phyloP scores from a whole-genome alignment of 2,888 invertebrate genomes.

The Anaspis maculata region DNA sequence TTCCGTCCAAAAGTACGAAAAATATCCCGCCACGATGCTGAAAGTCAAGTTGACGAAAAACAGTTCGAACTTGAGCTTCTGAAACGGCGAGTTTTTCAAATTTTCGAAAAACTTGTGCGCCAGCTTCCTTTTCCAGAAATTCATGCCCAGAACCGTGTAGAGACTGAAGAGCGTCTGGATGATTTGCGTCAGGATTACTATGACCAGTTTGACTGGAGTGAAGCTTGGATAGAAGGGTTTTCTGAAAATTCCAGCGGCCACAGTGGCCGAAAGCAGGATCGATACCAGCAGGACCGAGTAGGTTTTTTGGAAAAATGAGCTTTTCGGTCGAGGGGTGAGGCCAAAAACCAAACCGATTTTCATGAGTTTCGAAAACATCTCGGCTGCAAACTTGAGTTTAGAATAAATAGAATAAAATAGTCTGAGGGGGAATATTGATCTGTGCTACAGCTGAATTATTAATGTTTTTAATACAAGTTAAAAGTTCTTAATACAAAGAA shows the following conservation, averaged over 20 bases:
- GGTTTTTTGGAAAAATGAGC: no score
- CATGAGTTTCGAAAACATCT: no score
- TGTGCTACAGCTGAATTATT: no score
- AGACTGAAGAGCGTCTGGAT: slow-evolving; percentile 4
- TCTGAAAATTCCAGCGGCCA: slow-evolving; percentile 3
- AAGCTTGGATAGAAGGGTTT: slow-evolving; percentile 4
- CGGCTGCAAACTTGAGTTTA: no score
- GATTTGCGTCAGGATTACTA: slow-evolving; percentile 3
- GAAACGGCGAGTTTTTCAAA: neutral
- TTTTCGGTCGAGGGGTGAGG: no score
- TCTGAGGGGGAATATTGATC: no score
- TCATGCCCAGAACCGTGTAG: slow-evolving; percentile 6
- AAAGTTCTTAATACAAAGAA: no score
- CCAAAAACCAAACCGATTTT: no score
- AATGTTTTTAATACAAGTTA: no score
- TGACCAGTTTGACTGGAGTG: slow-evolving; percentile 5
- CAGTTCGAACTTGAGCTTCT: neutral
- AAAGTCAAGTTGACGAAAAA: slow-evolving; percentile 3
- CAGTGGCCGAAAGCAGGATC: no score
- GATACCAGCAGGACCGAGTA: no score
- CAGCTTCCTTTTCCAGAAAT: slow-evolving; percentile 2
- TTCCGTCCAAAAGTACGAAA: slow-evolving; percentile 5
- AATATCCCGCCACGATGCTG: slow-evolving; percentile 3
- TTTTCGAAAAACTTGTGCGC: neutral
- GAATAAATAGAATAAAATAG: no score